Conservation (phyloP, 1,140 invertebrate species). For the Geopemphigus sp. region DNA sequence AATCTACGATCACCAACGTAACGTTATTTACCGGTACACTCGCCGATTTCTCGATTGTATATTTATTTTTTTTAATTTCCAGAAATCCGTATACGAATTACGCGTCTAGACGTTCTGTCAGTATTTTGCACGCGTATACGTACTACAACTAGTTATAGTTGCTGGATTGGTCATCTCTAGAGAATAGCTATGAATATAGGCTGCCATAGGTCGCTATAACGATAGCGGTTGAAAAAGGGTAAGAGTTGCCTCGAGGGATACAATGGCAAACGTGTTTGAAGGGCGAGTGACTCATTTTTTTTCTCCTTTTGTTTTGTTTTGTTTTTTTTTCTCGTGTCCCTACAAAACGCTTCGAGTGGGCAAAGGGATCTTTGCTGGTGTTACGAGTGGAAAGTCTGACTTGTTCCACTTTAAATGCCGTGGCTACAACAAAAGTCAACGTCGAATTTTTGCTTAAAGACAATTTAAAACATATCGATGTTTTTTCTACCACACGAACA, state of each 20-base stretch:
- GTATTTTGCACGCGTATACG: background rate
- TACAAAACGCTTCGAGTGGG: constrained; percentile 26
- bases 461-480: constrained; percentile 10
- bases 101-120: background rate
- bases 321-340: constrained; percentile 13
- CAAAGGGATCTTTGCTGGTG: background rate
- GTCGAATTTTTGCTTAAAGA: background rate
- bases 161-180: background rate
- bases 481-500: background rate
- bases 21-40: background rate
- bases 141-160: background rate
- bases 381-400: constrained; percentile 23
- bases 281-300: constrained; percentile 47
- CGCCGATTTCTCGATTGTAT: too few species aligned
- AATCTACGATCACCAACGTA: background rate
- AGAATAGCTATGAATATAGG: constrained; percentile 10
- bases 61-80: too few species aligned
- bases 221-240: constrained; percentile 11
- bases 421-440: constrained; percentile 37
- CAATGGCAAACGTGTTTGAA: constrained; percentile 36
- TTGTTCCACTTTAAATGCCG: constrained; percentile 35
- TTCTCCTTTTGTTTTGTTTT: constrained; percentile 13
- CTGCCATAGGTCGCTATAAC: background rate
- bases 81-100: background rate
- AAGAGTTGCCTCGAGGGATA: constrained; percentile 42